Conservation (phyloP, 2,797 vertebrate genomes). For the Nyctibius grandis region DNA sequence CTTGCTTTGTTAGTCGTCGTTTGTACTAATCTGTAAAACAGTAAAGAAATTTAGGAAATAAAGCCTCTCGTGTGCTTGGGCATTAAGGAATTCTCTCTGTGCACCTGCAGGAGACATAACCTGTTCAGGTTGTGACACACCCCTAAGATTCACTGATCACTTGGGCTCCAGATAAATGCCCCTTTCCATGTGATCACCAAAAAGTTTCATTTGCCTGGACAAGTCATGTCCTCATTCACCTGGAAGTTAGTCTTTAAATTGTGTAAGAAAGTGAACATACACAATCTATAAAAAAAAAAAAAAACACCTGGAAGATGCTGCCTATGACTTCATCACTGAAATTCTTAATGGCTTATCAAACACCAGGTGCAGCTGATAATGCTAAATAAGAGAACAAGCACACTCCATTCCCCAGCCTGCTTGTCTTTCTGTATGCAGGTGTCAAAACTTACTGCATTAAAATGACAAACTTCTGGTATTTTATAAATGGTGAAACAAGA, state of each 20-base stretch:
- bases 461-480: background rate
- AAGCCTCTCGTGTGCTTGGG: background rate
- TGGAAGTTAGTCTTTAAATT: background rate
- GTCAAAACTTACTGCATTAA: background rate
- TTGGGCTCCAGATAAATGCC: background rate
- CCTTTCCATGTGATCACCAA: background rate
- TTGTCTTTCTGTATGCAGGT: background rate
- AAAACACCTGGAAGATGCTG: background rate
- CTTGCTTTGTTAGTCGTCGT: background rate
- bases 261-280: background rate
- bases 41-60: background rate
- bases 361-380: background rate
- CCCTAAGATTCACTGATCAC: background rate
- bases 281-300: background rate
- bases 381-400: background rate
- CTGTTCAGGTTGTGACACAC: background rate
- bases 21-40: background rate
- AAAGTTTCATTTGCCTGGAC: background rate
- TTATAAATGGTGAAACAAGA: background rate
- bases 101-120: fast-evolving
- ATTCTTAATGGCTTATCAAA: background rate
- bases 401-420: background rate
- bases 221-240: background rate
- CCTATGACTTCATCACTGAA: background rate
- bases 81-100: background rate